Conservation (phyloP, 2,113 vertebrate species). For the Alligator sinensis region DNA sequence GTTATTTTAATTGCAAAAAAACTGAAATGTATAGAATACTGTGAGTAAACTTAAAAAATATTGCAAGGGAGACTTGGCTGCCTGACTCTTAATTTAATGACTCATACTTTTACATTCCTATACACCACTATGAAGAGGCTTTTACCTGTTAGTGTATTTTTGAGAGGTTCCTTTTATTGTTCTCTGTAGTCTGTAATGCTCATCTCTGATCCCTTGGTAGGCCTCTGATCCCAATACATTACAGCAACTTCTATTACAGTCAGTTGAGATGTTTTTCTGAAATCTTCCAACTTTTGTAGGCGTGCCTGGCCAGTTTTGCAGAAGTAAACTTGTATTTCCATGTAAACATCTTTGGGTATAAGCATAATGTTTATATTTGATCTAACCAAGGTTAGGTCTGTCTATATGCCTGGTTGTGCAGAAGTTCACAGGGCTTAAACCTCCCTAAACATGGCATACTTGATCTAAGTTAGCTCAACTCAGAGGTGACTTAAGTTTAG, state of each 20-base stretch:
- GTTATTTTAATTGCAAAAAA: not conserved
- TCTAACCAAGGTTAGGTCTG: too few species aligned
- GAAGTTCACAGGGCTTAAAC: too few species aligned
- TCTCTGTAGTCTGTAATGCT: not conserved
- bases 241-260: not conserved
- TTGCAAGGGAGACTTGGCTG: not conserved
- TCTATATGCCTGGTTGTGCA: too few species aligned
- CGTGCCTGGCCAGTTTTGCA: slow-evolving; percentile 9
- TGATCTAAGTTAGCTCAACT: too few species aligned
- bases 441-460: too few species aligned
- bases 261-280: not conserved
- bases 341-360: not conserved
- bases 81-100: not conserved
- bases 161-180: slow-evolving; percentile 13
- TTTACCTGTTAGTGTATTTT: too few species aligned
- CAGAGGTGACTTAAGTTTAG: too few species aligned
- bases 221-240: not conserved
- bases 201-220: not conserved
- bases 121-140: not conserved
- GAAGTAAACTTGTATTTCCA: not conserved
- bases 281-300: not conserved
- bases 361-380: too few species aligned
- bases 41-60: not conserved
- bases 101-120: not conserved
- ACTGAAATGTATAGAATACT: slow-evolving; percentile 8